Percentiles rank a stretch among this genome's conserved stretches.
Conservation (phyloP, 2,888 invertebrate genomes). For the Reticulitermes lucifugus region DNA sequence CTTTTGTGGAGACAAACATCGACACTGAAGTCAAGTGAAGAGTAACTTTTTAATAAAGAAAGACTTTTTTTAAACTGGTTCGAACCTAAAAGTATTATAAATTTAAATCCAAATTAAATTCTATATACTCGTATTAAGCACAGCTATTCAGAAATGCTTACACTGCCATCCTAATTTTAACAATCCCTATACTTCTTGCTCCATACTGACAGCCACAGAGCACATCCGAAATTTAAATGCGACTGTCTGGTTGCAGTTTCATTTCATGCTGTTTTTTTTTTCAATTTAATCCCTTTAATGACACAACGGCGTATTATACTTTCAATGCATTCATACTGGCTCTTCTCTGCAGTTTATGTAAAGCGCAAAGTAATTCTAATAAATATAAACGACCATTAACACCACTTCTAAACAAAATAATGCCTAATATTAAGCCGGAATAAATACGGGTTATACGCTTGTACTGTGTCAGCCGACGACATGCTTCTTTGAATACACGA, state of each 20-base stretch:
- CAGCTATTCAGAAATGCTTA: neutral
- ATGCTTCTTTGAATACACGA: too few relatives aligned
- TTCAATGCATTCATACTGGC: neutral
- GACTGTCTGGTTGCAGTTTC: too few relatives aligned
- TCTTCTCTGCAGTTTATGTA: too few relatives aligned
- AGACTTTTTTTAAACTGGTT: neutral
- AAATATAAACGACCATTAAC: too few relatives aligned
- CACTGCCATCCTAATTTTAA: neutral
- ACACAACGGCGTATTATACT: neutral
- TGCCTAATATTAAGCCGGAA: too few relatives aligned
- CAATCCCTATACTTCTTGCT: neutral
- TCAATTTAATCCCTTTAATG: neutral
- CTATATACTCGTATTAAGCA: neutral
- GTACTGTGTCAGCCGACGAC: too few relatives aligned
- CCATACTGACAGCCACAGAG: neutral
- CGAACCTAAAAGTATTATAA: neutral
- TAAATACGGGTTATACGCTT: too few relatives aligned
- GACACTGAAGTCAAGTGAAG: neutral
- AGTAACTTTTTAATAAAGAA: neutral
- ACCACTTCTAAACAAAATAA: too few relatives aligned
- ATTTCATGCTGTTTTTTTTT: neutral
- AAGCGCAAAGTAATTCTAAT: too few relatives aligned
- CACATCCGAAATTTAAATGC: too few relatives aligned
- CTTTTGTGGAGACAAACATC: neutral
- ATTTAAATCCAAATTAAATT: neutral